Conservation (phyloP, 2,113 vertebrate species). For the Isurus oxyrinchus region DNA sequence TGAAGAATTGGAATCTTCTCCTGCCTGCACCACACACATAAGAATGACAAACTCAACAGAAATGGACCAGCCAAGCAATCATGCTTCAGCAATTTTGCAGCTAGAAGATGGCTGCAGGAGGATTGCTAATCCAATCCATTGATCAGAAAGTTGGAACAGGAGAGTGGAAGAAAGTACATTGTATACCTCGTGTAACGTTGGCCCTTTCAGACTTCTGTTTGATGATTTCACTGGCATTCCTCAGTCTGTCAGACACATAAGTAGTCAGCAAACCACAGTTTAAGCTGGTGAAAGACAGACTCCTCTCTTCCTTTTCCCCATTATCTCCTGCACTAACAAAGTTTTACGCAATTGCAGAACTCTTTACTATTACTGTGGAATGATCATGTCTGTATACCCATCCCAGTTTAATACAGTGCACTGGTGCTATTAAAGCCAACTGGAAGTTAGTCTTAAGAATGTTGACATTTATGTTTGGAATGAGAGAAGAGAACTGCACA, state of each 20-base stretch:
- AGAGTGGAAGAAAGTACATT: neutral
- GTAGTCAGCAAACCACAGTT: neutral
- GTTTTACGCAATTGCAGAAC: neutral
- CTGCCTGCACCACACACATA: neutral
- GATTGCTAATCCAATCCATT: neutral
- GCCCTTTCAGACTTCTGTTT: neutral
- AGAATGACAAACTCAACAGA: neutral
- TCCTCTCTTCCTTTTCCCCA: neutral
- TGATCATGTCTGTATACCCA: neutral
- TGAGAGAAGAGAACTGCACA: neutral
- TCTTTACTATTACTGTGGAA: neutral
- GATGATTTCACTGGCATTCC: neutral
- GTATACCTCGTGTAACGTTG: neutral
- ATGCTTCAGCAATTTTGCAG: neutral
- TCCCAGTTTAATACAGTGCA: neutral
- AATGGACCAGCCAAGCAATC: neutral
- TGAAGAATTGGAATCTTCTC: neutral
- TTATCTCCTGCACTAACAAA: neutral
- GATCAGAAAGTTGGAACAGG: neutral
- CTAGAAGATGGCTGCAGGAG: neutral
- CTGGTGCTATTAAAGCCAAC: neutral
- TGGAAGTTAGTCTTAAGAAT: neutral
- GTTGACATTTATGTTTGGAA: neutral
- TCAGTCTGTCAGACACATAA: neutral
- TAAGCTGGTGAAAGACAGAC: neutral